These are phyloP conservation scores for Leguminivora glycinivorella DNA, from an alignment of 1,140 invertebrate species.

Conservation along the genomic window DNA sequence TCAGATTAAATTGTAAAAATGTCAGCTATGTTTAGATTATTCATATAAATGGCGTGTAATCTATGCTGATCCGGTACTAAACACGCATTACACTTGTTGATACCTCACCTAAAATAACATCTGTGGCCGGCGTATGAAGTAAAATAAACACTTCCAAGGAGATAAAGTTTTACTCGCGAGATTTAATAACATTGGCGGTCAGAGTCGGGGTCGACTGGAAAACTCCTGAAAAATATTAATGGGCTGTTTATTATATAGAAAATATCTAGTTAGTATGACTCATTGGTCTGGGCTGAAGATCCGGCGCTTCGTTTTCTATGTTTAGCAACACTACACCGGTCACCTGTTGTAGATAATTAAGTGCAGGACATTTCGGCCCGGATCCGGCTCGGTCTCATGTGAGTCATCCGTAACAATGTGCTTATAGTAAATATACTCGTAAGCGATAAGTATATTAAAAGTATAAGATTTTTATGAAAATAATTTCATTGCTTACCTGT, in stretches of 20 bases:
- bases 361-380: too few species aligned
- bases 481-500: too few species aligned
- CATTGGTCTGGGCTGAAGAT: too few species aligned
- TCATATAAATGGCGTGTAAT: slow-evolving; percentile 31
- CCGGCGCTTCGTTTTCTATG: too few species aligned
- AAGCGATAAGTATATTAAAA: too few species aligned
- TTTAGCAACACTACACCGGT: too few species aligned
- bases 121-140: slow-evolving; percentile 14
- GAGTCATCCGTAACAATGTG: too few species aligned
- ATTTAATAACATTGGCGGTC: slow-evolving; percentile 12
- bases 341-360: too few species aligned
- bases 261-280: too few species aligned
- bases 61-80: slow-evolving; percentile 37
- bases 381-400: too few species aligned
- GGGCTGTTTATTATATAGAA: neutral
- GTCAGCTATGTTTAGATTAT: slow-evolving; percentile 38
- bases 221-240: slow-evolving; percentile 6
- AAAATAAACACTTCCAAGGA: slow-evolving; percentile 27
- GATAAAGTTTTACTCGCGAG: slow-evolving; percentile 19
- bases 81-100: slow-evolving; percentile 30
- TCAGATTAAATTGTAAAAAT: neutral
- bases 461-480: too few species aligned
- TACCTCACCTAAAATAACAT: slow-evolving; percentile 27
- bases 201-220: neutral
- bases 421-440: too few species aligned